Conservation (phyloP, 2,888 invertebrate species). For the Scrobipalpa atriplicella region DNA sequence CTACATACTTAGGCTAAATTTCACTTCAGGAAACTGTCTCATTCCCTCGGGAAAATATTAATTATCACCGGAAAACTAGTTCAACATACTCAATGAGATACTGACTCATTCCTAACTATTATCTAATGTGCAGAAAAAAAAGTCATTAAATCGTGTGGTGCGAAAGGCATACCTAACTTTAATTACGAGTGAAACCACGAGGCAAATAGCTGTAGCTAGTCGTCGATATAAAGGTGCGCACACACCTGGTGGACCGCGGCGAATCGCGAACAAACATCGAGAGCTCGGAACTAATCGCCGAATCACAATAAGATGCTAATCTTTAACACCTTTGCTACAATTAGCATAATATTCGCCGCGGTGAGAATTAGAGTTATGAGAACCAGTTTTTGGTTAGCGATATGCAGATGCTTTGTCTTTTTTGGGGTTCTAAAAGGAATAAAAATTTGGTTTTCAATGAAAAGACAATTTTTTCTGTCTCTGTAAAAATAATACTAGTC, state of each 20-base stretch:
- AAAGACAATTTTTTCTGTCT: no score
- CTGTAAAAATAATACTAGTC: no score
- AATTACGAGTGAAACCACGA: neutral
- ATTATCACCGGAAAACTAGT: no score
- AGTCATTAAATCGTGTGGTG: no score
- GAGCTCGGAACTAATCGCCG: conserved; percentile 70
- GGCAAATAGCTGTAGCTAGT: neutral
- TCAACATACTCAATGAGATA: no score
- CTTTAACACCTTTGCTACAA: conserved; percentile 73
- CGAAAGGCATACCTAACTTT: neutral
- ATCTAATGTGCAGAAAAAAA: no score
- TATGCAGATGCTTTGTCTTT: conserved; percentile 13
- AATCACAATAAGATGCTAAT: conserved; percentile 79
- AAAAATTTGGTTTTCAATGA: no score
- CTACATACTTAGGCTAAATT: no score
- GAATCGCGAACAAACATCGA: conserved; percentile 74
- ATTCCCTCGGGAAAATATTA: no score
- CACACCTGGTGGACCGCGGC: conserved; percentile 70
- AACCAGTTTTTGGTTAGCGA: neutral
- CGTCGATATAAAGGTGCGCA: conserved; percentile 45
- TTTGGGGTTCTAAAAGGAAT: no score
- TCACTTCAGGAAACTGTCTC: no score
- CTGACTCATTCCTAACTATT: no score
- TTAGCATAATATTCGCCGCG: conserved; percentile 69
- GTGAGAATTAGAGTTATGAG: conserved; percentile 40